Evolutionary conservation across 2,113 vertebrate genomes (phyloP).

Genomic region (Centropristis striata): DNA sequence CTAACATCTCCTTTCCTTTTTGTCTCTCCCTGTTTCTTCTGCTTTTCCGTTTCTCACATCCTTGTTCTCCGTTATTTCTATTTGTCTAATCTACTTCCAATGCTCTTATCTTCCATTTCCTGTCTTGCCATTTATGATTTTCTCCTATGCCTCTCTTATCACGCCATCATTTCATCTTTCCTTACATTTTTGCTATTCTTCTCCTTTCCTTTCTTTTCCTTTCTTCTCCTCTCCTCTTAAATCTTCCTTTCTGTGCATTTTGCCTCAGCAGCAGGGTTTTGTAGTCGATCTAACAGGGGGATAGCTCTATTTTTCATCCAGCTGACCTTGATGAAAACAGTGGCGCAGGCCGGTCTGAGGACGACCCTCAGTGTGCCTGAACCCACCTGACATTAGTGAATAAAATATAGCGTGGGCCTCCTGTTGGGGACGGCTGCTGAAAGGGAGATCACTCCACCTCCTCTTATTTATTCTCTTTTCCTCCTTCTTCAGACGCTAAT

Average conservation of each 20-base stretch:
- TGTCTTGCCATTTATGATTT: neutral
- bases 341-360: constrained; percentile 54
- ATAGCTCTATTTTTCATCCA: constrained; percentile 65
- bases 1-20: constrained; percentile 3
- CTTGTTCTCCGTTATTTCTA: constrained; percentile 2
- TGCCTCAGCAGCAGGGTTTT: constrained; percentile 54
- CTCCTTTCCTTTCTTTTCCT: neutral
- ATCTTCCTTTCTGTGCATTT: constrained; percentile 39
- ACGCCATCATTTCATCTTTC: neutral
- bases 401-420: constrained; percentile 79
- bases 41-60: neutral
- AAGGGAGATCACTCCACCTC: constrained; percentile 77
- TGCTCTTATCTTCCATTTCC: neutral
- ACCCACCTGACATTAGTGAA: constrained; percentile 84
- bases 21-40: neutral
- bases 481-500: constrained; percentile 69
- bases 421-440: constrained; percentile 76
- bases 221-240: constrained; percentile 37
- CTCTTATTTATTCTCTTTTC: constrained; percentile 79
- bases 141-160: neutral
- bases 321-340: constrained; percentile 75
- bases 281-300: constrained; percentile 49
- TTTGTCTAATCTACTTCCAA: neutral
- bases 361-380: constrained; percentile 68
- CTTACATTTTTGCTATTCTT: neutral